Percentiles rank a stretch among this genome's conserved stretches.
Evolutionary conservation across 2,797 vertebrate genomes (phyloP).

Genomic region (Babyrousa celebensis): DNA sequence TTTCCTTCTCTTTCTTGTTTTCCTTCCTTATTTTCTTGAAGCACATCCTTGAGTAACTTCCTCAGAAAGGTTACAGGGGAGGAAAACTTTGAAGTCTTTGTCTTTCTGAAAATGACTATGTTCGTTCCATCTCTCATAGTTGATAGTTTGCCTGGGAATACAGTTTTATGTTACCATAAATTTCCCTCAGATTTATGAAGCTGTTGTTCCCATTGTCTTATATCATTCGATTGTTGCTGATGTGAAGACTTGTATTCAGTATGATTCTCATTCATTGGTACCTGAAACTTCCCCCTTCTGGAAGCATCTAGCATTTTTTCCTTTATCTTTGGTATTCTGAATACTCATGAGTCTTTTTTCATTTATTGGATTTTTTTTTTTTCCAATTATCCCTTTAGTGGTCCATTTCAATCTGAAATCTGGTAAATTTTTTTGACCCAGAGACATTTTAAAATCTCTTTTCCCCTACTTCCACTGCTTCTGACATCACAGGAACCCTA

Average conservation of each 20-base stretch:
- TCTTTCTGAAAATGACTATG: constrained; percentile 50
- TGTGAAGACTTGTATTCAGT: background rate
- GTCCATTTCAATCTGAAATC: background rate
- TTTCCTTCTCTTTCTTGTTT: constrained; percentile 74
- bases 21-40: constrained; percentile 82
- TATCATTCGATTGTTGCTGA: background rate
- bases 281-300: background rate
- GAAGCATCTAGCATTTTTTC: background rate
- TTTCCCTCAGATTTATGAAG: background rate
- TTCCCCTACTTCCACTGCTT: background rate
- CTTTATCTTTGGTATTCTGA: background rate
- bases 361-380: background rate
- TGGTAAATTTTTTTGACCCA: background rate
- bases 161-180: background rate
- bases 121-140: background rate
- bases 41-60: constrained; percentile 76
- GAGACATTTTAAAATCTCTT: background rate
- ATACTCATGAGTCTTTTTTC: background rate
- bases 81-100: background rate
- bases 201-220: background rate
- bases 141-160: background rate
- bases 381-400: background rate
- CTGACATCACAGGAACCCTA: background rate
- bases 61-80: constrained; percentile 46
- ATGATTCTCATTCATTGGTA: background rate